Evolutionary conservation across 1,140 invertebrate species (phyloP).

Genomic region (Pectinophora gossypiella): DNA sequence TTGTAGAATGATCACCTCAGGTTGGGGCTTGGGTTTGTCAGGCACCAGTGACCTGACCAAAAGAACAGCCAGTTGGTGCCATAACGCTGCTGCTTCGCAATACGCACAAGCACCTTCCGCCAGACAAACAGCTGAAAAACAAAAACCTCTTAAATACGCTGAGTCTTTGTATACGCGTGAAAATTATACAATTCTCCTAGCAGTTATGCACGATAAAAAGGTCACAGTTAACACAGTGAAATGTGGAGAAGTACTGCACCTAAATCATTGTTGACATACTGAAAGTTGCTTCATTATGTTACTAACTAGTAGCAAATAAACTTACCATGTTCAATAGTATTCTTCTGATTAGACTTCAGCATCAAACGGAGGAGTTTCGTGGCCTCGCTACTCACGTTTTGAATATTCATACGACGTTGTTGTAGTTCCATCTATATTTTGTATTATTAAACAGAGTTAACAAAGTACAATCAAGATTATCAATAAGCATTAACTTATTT

Average conservation of each 20-base stretch:
- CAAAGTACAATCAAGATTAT: constrained; percentile 9
- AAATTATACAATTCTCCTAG: no score
- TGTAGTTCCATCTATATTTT: constrained; percentile 94
- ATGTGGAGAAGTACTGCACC: no score
- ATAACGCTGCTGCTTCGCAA: constrained; percentile 94
- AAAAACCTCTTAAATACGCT: background rate
- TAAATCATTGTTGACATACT: no score
- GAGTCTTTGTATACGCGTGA: no score
- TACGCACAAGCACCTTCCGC: constrained; percentile 89
- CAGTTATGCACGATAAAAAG: no score
- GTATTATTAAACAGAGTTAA: no score
- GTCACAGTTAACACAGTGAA: no score
- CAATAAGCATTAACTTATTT: constrained; percentile 1
- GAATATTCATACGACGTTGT: constrained; percentile 81
- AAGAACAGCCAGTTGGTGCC: constrained; percentile 92
- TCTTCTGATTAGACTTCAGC: constrained; percentile 76
- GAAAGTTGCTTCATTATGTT: no score
- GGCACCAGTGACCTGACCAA: constrained; percentile 88
- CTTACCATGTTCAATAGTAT: constrained; percentile 60
- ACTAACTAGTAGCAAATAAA: no score
- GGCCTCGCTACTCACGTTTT: constrained; percentile 61
- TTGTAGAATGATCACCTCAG: constrained; percentile 77
- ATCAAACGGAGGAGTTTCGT: constrained; percentile 87
- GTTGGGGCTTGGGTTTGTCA: constrained; percentile 81
- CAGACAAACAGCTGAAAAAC: constrained; percentile 44